A percentile compares a stretch with the other conserved stretches of the same genome.
phyloP scores from a whole-genome alignment of 1,140 invertebrate genomes.

The Atta cephalotes region DNA sequence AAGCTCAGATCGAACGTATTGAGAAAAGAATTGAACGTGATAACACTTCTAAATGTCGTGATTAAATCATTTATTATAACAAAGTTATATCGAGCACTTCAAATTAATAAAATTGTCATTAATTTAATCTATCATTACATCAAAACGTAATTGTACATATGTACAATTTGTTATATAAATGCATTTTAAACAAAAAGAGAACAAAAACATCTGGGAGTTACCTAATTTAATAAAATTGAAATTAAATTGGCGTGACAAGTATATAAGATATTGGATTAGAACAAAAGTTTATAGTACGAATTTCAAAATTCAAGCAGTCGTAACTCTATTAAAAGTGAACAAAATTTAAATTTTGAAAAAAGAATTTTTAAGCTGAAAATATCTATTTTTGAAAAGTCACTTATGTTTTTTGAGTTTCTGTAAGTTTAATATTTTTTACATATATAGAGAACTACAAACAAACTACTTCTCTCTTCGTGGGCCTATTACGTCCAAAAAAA shows the following conservation, averaged over 20 bases:
- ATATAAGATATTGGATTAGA: neutral
- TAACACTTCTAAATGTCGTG: neutral
- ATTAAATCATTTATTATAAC: neutral
- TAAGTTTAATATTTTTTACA: no score
- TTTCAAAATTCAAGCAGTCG: no score
- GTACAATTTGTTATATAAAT: neutral
- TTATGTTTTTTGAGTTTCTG: no score
- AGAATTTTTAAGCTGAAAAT: no score
- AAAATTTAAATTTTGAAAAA: no score
- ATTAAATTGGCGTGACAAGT: neutral
- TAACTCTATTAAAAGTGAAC: no score
- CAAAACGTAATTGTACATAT: neutral
- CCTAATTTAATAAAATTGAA: neutral
- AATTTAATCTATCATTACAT: neutral
- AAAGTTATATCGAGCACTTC: neutral
- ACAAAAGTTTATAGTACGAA: no score
- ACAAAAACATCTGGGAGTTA: neutral
- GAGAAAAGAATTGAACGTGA: neutral
- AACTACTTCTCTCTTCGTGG: no score
- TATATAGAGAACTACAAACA: no score
- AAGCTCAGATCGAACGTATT: slow-evolving; percentile 1
- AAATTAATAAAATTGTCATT: neutral
- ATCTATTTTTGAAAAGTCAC: no score
- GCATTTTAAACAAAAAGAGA: neutral
- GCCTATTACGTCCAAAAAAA: no score